Evolutionary conservation across 2,888 invertebrate genomes (phyloP).

Genomic region (Myathropa florea): DNA sequence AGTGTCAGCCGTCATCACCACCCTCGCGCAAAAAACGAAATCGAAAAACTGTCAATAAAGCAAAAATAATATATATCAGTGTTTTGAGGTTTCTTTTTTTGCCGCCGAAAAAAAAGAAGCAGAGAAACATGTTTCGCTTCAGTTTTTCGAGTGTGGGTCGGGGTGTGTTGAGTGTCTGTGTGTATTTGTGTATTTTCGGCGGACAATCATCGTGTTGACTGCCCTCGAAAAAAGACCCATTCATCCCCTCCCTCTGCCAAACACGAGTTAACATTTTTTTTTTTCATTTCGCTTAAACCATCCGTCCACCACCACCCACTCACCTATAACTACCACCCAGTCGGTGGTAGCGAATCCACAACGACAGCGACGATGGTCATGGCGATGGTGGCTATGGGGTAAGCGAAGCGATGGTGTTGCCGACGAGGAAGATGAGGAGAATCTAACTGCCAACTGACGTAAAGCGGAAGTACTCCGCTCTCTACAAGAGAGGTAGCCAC

Average conservation of each 20-base stretch:
- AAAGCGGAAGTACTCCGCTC: slow-evolving; percentile 55
- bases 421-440: slow-evolving; percentile 13
- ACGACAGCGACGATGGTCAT: slow-evolving; percentile 20
- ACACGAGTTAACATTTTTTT: slow-evolving; percentile 28
- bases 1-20: neutral
- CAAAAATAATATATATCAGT: slow-evolving; percentile 65
- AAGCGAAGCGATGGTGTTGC: neutral
- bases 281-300: slow-evolving; percentile 24
- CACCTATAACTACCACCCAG: neutral
- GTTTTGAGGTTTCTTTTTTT: slow-evolving; percentile 33
- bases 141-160: neutral
- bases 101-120: no score
- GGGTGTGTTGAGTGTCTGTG: neutral
- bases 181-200: slow-evolving; percentile 25
- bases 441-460: slow-evolving; percentile 70
- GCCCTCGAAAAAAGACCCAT: slow-evolving; percentile 54
- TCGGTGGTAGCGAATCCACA: slow-evolving; percentile 11
- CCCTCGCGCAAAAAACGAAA: slow-evolving; percentile 35
- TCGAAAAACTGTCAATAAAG: slow-evolving; percentile 68
- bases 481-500: slow-evolving; percentile 1
- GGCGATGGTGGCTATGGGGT: neutral
- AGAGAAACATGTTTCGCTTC: neutral
- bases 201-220: slow-evolving; percentile 65
- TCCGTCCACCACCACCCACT: slow-evolving; percentile 4
- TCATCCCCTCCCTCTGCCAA: slow-evolving; percentile 55